Evolutionary conservation across 2,797 vertebrate species (phyloP), one percentile per base, ranked within the genome.

Genomic region (Chloroceryle amazona): DNA sequence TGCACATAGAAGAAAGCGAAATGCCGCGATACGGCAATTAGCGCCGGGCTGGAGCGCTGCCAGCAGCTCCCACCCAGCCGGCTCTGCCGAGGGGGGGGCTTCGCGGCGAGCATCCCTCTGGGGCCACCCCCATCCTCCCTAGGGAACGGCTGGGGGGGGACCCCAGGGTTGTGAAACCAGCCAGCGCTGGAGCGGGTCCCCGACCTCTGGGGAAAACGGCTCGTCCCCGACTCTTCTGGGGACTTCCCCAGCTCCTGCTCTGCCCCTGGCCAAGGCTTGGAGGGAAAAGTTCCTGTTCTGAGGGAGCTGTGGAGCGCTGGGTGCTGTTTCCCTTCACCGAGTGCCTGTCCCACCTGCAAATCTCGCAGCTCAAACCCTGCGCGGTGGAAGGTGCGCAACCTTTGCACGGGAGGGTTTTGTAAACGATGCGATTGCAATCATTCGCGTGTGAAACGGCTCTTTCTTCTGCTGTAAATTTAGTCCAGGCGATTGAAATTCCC

Each of bases 401-500:
- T 35, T 35, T 12, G 26, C 46, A 3, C 3, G 0, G 52, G 42
- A 42, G 29, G 7, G 13, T 3, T 18, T 37, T 60, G 52, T n/a
- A 51, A 84, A 57, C 0, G 31, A 31, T 3, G 4, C 5, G 7
- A 4, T 6, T 42, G 42, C 6, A 74, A 55, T 42, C 23, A 82
- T 86, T 76, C 35, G 44, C 52, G 57, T 29, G 65, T 65, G 86
- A 58, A 89, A 44, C 2, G 3, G 39, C 75, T 80, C 60, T 54
- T 68, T 42, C 25, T 86, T 81, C 79, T 46, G 60, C 76, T 76
- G 6, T 52, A 47, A n/a, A 41, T 55, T 35, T 21, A 76, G 71
- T 15, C 37, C n/a, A 31, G 31, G 73, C 92, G 23, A 55, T 62
- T 95, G 88, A 79, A 94, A 95, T 81, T 93, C 63, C 55, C 73